Evolutionary conservation across 2,888 invertebrate genomes (phyloP), one percentile per base, ranked within the genome.

Genomic region (Dynastes tityus): DNA sequence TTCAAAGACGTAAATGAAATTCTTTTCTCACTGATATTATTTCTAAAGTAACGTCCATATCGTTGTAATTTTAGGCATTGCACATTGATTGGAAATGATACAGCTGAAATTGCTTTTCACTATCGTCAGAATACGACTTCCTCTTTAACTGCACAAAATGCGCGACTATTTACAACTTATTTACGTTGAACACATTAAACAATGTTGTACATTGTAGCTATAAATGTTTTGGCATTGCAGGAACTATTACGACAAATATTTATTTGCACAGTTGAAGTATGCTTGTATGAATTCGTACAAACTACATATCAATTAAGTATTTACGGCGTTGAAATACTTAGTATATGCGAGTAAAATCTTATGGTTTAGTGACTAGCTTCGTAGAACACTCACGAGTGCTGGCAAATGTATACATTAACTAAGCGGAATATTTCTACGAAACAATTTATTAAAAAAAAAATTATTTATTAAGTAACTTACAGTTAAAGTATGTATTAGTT

Each of bases 211-310:
- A 58, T 5, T 3, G 61, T 40, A 45, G 27, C 61, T 61, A 61
- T 61, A 74, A 74, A 74, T 74, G 61, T 74, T 74, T 61, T 74
- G 27, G 61, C 61, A 74, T 73, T 68, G n/a, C 51, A 49, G 11
- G 32, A 51, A 68, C 49, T 49, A 13, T 51, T 49, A 16, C 65
- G 13, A 40, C 40, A 65, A 65, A 65, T 65, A 40, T 65, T 65
- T 65, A 65, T 55, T 55, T 55, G 6, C 13, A 40, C 16, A 22
- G 11, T 2, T 45, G 45, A 45, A 45, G 11, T 45, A 45, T 2
- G 11, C 11, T 45, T 45, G 11, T 11, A 45, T 11, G 55, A 13
- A n/a, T 53, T 53, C 53, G 8, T 58, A 53, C n/a, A 53, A 37
- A 37, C 32, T 37, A 37, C 32, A 16, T 53, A 53, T 58, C 22